Evolutionary conservation across 2,888 invertebrate genomes (phyloP).

Genomic region (Dolomedes plantarius): DNA sequence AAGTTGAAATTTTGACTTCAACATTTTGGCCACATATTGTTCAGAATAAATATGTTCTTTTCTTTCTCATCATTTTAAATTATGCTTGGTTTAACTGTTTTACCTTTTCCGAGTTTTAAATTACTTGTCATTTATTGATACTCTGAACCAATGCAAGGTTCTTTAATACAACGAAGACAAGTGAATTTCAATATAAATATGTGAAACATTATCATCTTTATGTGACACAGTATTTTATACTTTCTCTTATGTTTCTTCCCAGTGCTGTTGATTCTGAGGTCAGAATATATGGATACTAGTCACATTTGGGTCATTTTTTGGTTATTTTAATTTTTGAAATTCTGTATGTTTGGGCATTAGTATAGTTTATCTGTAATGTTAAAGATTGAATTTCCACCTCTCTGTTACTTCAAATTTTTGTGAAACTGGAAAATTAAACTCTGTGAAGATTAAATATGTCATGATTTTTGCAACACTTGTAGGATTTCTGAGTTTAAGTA

Average conservation of each 20-base stretch:
- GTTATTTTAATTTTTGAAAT: neutral
- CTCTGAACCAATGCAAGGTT: conserved; percentile 14
- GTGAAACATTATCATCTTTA: neutral
- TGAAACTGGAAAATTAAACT: neutral
- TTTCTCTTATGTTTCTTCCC: neutral
- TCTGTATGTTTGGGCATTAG: neutral
- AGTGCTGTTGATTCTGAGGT: neutral
- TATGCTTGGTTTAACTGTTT: neutral
- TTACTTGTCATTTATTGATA: neutral
- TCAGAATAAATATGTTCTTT: neutral
- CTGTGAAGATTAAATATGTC: neutral
- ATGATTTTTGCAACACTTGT: too few relatives aligned
- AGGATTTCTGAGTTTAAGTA: too few relatives aligned
- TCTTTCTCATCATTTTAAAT: neutral
- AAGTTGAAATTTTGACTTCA: conserved; percentile 16
- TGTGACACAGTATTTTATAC: neutral
- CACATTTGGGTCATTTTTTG: neutral
- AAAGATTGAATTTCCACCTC: neutral
- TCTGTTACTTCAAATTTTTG: neutral
- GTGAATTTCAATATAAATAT: conserved; percentile 8
- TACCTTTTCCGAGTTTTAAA: neutral
- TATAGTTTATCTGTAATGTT: neutral
- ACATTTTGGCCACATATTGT: neutral
- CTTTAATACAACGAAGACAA: conserved; percentile 53
- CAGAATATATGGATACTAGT: conserved; percentile 8